Conservation (phyloP, 2,113 vertebrate genomes). For the Prinia subflava region DNA sequence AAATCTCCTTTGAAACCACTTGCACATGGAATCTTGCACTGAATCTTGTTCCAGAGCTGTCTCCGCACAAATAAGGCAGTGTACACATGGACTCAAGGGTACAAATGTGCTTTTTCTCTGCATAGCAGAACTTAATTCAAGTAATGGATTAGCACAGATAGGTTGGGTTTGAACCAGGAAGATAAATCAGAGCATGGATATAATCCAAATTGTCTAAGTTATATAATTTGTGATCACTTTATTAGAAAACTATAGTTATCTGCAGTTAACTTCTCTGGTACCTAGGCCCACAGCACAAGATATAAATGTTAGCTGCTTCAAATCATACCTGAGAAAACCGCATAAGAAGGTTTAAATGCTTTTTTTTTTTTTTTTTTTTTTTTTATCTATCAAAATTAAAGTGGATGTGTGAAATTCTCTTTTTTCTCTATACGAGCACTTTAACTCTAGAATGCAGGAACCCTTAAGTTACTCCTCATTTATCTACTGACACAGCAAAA, state of each 20-base stretch:
- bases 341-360: neutral
- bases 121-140: neutral
- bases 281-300: neutral
- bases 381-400: neutral
- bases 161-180: neutral
- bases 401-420: neutral
- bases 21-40: fast-evolving
- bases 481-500: neutral
- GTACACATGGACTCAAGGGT: neutral
- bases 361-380: neutral
- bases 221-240: neutral
- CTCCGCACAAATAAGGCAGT: neutral
- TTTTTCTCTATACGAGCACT: neutral
- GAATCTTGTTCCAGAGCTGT: neutral
- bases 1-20: neutral
- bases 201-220: neutral
- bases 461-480: neutral
- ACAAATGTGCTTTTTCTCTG: neutral
- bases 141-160: neutral
- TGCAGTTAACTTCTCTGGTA: fast-evolving
- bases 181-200: neutral
- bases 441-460: neutral
- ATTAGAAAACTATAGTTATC: neutral
- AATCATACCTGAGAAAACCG: neutral
- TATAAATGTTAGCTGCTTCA: neutral